These are phyloP conservation scores for Oasisia sp. DNA, from an alignment of 2,888 invertebrate genomes.

Conservation along the genomic window DNA sequence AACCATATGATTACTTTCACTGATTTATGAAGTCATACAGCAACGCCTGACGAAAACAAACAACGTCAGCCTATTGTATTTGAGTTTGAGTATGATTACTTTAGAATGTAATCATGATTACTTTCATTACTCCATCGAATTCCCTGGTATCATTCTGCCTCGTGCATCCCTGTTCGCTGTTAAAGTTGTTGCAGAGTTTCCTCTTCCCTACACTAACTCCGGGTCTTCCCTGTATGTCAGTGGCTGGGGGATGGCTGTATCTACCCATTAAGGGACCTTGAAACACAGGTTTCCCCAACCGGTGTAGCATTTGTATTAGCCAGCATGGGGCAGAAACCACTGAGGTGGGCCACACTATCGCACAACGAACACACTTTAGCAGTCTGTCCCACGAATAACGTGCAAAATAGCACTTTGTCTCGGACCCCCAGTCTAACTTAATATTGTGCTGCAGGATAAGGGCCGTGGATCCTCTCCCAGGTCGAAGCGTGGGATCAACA, in stretches of 20 bases:
- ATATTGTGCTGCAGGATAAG: neutral
- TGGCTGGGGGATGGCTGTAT: neutral
- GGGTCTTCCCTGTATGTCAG: neutral
- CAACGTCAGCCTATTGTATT: too few relatives aligned
- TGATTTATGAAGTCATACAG: too few relatives aligned
- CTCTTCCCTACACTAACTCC: too few relatives aligned
- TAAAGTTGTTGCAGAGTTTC: too few relatives aligned
- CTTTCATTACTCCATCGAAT: too few relatives aligned
- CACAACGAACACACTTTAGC: neutral
- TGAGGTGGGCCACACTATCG: neutral
- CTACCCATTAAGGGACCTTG: neutral
- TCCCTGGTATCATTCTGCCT: too few relatives aligned
- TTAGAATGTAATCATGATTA: too few relatives aligned
- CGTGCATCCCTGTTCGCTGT: too few relatives aligned
- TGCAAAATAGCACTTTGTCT: neutral
- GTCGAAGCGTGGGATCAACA: neutral
- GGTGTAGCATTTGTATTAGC: neutral
- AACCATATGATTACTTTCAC: too few relatives aligned
- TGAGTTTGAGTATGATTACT: too few relatives aligned
- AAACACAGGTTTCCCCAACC: neutral
- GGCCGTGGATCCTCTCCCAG: neutral
- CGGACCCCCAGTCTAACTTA: neutral
- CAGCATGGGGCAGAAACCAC: neutral
- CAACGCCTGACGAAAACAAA: too few relatives aligned
- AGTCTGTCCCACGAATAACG: neutral